Evolutionary conservation across 2,797 vertebrate genomes (phyloP).

Genomic region (Rhynchotus rufescens): DNA sequence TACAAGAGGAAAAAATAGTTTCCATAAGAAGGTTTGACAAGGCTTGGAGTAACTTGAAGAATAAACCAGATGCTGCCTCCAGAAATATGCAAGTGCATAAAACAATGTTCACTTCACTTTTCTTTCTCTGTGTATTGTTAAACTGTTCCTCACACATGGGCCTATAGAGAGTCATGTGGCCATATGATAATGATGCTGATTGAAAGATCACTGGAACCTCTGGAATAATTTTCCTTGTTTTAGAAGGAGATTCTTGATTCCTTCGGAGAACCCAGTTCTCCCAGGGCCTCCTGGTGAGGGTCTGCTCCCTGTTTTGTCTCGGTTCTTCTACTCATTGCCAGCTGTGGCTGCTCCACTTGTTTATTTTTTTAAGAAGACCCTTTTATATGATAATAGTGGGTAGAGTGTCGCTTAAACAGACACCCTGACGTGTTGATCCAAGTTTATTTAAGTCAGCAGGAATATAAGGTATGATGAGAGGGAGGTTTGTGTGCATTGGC

Average conservation of each 20-base stretch:
- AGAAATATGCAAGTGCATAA: not conserved
- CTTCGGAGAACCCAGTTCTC: not conserved
- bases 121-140: not conserved
- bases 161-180: not conserved
- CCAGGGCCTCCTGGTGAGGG: not conserved
- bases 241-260: not conserved
- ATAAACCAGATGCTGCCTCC: not conserved
- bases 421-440: not conserved
- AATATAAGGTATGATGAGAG: not conserved
- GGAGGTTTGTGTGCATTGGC: not conserved
- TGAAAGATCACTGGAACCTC: not conserved
- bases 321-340: not conserved
- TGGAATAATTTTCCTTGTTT: not conserved
- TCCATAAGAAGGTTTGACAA: not conserved
- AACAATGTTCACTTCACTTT: not conserved
- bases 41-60: not conserved
- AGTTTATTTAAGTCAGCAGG: not conserved
- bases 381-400: rapidly evolving
- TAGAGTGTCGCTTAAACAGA: not conserved
- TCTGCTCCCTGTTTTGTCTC: not conserved
- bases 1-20: not conserved
- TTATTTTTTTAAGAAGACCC: not conserved
- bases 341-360: not conserved
- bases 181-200: not conserved
- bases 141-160: rapidly evolving